A percentile compares a stretch with the other conserved stretches of the same genome.
Evolutionary conservation across 2,888 invertebrate genomes (phyloP).

Genomic region (Monoplex corrugatus): DNA sequence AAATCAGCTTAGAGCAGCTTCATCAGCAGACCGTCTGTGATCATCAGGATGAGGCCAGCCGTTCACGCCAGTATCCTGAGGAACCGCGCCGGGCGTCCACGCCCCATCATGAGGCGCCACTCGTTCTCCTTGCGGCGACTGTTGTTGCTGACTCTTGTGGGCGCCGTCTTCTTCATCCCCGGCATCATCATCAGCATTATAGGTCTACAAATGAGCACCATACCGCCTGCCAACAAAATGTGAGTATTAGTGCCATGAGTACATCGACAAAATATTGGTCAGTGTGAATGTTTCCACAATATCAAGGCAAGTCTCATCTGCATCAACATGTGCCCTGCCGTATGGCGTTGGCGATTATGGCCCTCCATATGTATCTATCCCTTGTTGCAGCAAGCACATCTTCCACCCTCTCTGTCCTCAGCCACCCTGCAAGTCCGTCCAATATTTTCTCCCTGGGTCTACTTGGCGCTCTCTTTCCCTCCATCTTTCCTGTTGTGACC

Average conservation of each 20-base stretch:
- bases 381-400: no score
- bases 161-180: constrained; percentile 68
- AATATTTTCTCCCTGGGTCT: no score
- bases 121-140: constrained; percentile 69
- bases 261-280: no score
- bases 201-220: constrained; percentile 62
- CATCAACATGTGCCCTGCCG: no score
- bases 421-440: no score
- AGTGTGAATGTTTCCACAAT: no score
- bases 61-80: constrained; percentile 74
- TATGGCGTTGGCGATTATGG: no score
- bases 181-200: constrained; percentile 71
- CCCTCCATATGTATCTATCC: no score
- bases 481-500: no score
- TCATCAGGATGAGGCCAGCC: constrained; percentile 71
- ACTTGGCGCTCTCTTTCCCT: no score
- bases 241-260: constrained; percentile 64
- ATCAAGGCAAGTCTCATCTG: no score
- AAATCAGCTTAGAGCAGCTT: background rate
- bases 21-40: background rate
- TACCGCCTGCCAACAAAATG: constrained; percentile 64
- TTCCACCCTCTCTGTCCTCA: no score
- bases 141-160: constrained; percentile 68
- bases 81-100: constrained; percentile 64
- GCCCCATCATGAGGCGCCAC: constrained; percentile 63